Base-by-base conservation (phyloP, 2,888 invertebrate species). In the Mycalesis mineus region DNA sequence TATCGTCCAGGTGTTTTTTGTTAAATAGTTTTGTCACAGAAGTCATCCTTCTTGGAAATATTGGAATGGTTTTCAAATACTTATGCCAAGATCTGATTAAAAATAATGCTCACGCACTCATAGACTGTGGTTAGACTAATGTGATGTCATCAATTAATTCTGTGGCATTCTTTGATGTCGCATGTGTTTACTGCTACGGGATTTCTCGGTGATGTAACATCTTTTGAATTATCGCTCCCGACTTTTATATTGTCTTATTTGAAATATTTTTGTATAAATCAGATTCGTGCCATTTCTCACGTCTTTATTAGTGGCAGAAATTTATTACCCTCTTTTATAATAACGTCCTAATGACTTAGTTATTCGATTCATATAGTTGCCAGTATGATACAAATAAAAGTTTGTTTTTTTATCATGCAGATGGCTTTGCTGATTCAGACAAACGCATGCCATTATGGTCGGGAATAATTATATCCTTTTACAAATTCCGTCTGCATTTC, bases 101-200 rank as follows among this genome's bases (percentile, higher is more conserved):
- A 60, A 62, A 51, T 42, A 58, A 45, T 47, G 33, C 50, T 39
- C 33, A 39, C 37, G 49, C 45, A 61, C 57, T 57, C 60, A 51
- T 52, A 49, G 57, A 68, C 65, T 64, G 66, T 60, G 66, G 63
- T 70, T 64, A 66, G 70, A 77, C 71, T 71, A 73, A 75, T 75
- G 70, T 73, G 69, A 68, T 61, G 65, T 61, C 75, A 76, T 80
- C 74, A 73, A 78, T 83, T 71, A 64, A 68, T 71, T 67, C 63
- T 50, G 61, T 60, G 58, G 60, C 61, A 68, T 65, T 68, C 80
- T 83, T 82, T 82, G 82, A 83, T 72, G 77, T 78, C 54, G 50
- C 68, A 71, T 69, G 54, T 55, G 54, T 50, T 51, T 52, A 45
- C 48, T 17, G 31, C 31, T 11, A 44, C 49, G 41, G 39, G 47